Evolutionary conservation across 2,113 vertebrate genomes (phyloP), one percentile per base, ranked within the genome.

Genomic region (Alectura lathami): DNA sequence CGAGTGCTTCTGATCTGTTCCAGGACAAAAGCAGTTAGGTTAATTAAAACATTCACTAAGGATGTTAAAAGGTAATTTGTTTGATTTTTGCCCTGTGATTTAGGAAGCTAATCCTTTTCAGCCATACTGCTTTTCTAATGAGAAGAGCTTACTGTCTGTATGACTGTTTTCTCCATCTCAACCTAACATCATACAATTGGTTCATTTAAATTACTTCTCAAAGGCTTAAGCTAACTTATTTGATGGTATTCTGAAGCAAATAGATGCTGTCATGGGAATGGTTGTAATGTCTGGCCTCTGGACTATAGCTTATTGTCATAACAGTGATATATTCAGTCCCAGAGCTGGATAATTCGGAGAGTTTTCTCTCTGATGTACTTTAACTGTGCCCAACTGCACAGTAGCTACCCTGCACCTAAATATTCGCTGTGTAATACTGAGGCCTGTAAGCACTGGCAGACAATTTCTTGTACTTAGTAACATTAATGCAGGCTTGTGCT

Each of bases 61-160:
- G 54, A 62, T 23, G 22, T 70, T 88, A 69, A 83, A 88, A 88
- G 63, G 63, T 83, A 91, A 91, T 95, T 93, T 93, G 32, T 51
- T 90, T 96, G 72, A 88, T 90, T 95, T 94, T 95, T 88, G 79
- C 72, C 72, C 66, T 86, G 67, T 86, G 85, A 86, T 80, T 93
- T 94, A 83, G 59, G 34, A 83, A 91, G 32, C 38, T 93, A 94
- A 91, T 96, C 81, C 43, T 34, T 90, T 85, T 86, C 68, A 77
- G 54, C 36, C 88, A 29, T 77, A 30, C n/a, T 83, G 54, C 75
- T 88, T 77, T 88, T 51, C 68, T 90, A 86, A 47, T 86, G 68
- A 88, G 79, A 88, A 67, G 72, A 81, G 26, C 75, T 84, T 47
- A 75, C 76, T 82, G 81, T 67, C 40, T 93, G 15, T 64, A 59